Conservation (phyloP, 2,797 vertebrate genomes). For the Botia kubotai region DNA sequence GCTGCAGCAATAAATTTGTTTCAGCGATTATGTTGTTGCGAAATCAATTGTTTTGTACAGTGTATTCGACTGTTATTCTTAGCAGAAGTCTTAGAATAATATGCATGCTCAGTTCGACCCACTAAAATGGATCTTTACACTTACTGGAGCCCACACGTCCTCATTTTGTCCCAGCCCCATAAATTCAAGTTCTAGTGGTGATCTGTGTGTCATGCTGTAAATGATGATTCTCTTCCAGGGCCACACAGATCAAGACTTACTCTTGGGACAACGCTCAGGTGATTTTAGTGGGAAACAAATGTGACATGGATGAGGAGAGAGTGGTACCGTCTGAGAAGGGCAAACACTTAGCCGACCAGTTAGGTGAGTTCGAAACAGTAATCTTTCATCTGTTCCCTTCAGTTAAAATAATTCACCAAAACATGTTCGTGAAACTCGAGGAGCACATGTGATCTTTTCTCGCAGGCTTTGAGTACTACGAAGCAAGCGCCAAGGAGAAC, state of each 20-base stretch:
- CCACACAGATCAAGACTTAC: slow-evolving; percentile 97
- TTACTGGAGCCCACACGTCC: no score
- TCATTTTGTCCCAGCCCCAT: no score
- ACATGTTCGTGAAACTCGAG: no score
- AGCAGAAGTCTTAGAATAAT: no score
- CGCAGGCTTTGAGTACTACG: slow-evolving; percentile 94
- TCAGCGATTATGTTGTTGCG: neutral
- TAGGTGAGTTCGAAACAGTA: slow-evolving; percentile 77
- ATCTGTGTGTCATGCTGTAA: neutral
- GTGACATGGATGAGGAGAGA: slow-evolving; percentile 95
- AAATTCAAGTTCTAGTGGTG: no score
- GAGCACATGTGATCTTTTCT: neutral
- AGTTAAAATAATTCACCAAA: no score
- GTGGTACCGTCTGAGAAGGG: slow-evolving; percentile 90
- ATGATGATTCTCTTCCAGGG: slow-evolving; percentile 75
- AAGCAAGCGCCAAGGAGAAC: slow-evolving; percentile 97
- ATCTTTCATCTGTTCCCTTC: neutral
- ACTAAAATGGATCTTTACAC: no score
- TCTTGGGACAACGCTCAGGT: slow-evolving; percentile 98
- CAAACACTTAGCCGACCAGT: slow-evolving; percentile 89
- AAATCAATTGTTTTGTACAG: no score
- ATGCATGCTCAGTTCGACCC: no score
- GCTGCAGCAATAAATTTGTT: neutral
- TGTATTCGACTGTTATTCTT: no score
- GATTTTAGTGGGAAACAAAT: slow-evolving; percentile 96